A percentile compares a stretch with the other conserved stretches of the same genome.
phyloP scores from a whole-genome alignment of 2,797 vertebrate species.

The Australoheros facetus region DNA sequence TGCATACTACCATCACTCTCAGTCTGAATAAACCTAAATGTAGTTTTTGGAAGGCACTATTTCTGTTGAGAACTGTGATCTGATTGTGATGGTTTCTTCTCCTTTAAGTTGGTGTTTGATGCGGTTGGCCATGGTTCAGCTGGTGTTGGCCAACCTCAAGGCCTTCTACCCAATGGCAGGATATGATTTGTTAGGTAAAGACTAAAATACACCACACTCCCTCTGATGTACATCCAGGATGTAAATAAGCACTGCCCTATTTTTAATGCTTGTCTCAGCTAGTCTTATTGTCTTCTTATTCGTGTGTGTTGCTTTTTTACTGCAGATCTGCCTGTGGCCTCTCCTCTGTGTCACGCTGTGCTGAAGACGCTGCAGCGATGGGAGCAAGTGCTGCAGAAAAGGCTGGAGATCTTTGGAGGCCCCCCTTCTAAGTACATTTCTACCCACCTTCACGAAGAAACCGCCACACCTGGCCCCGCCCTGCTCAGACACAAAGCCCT shows the following conservation, averaged over 20 bases:
- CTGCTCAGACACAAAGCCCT: conserved; percentile 95
- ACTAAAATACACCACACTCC: conserved; percentile 13
- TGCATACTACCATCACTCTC: neutral
- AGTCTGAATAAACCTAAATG: neutral
- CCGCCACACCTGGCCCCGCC: conserved; percentile 87
- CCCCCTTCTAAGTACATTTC: conserved; percentile 93
- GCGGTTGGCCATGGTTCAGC: conserved; percentile 95
- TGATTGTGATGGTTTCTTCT: conserved; percentile 25
- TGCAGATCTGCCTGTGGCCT: conserved; percentile 93
- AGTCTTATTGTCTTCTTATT: conserved; percentile 14
- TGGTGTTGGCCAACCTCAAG: conserved; percentile 94
- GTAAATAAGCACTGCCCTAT: conserved; percentile 12
- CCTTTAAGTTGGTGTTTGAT: conserved; percentile 94
- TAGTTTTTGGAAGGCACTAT: neutral
- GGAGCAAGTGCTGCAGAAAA: conserved; percentile 94
- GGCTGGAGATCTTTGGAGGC: conserved; percentile 91
- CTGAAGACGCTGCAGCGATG: conserved; percentile 95
- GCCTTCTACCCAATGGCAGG: conserved; percentile 95
- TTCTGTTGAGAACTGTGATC: conserved; percentile 13
- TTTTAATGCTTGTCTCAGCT: conserved; percentile 25
- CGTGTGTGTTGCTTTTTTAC: conserved; percentile 30
- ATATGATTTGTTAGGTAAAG: conserved; percentile 85
- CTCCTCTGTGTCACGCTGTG: conserved; percentile 92
- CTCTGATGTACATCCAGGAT: conserved; percentile 10
- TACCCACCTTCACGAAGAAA: conserved; percentile 85